Percentiles rank a stretch among this genome's conserved stretches.
These are phyloP conservation scores for Alviniconcha marisindica DNA, from an alignment of 1,140 invertebrate genomes.

Conservation along the genomic window DNA sequence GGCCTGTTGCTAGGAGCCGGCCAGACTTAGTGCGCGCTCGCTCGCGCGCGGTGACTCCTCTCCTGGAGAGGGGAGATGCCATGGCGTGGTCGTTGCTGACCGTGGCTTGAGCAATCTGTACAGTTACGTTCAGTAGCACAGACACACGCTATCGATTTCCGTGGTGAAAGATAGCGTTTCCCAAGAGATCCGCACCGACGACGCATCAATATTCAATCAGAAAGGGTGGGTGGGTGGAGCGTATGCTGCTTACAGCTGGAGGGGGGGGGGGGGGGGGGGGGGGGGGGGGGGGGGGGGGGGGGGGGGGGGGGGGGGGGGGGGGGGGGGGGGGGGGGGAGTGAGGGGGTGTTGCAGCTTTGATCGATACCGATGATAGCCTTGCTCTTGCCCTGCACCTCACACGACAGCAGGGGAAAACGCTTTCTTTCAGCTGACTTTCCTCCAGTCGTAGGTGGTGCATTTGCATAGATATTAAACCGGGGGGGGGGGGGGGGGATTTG, in stretches of 20 bases:
- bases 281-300: not conserved
- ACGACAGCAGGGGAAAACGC: not conserved
- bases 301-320: not conserved
- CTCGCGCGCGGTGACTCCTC: too few relatives aligned
- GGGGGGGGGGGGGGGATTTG: not conserved
- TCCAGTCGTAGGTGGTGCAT: conserved; percentile 30
- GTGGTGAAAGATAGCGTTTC: not conserved
- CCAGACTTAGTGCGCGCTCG: too few relatives aligned
- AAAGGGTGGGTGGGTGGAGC: not conserved
- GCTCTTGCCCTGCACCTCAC: not conserved
- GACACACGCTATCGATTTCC: too few relatives aligned
- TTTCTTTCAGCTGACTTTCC: not conserved
- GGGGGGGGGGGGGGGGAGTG: not conserved
- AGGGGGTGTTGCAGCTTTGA: not conserved
- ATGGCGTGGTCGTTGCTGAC: too few relatives aligned
- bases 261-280: not conserved
- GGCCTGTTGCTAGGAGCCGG: too few relatives aligned
- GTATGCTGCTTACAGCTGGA: not conserved
- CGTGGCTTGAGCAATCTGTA: too few relatives aligned
- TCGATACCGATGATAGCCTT: too few relatives aligned
- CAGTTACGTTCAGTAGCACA: too few relatives aligned
- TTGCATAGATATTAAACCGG: conserved; percentile 19
- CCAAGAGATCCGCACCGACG: not conserved
- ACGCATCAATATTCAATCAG: conserved; percentile 14
- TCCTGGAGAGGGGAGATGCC: too few relatives aligned